phyloP scores from a whole-genome alignment of 2,888 invertebrate genomes.

The Lucinisca nassula region DNA sequence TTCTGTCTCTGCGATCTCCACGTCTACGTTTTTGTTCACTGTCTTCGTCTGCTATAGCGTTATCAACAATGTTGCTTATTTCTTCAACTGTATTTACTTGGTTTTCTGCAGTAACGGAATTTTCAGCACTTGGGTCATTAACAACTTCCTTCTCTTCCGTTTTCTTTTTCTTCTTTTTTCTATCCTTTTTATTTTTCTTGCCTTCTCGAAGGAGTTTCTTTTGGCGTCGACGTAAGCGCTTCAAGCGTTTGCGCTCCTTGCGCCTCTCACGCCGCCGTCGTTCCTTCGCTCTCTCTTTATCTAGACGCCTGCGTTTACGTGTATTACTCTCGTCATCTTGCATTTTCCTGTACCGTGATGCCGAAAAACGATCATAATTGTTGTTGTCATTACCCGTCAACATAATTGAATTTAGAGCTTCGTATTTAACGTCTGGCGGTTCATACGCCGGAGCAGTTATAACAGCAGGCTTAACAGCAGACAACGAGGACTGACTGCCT shows the following conservation, averaged over 20 bases:
- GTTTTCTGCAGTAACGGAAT: constrained; percentile 15
- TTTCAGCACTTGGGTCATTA: constrained; percentile 15
- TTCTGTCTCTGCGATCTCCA: constrained; percentile 22
- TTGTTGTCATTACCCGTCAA: constrained; percentile 21
- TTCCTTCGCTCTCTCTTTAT: constrained; percentile 66
- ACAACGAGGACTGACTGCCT: constrained; percentile 44
- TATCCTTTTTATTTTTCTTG: constrained; percentile 52
- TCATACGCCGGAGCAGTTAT: constrained; percentile 64
- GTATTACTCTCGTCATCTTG: constrained; percentile 67
- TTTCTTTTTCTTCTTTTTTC: constrained; percentile 59
- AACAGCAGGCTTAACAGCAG: constrained; percentile 58
- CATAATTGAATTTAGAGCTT: constrained; percentile 60
- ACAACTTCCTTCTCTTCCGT: constrained; percentile 3
- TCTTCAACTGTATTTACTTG: constrained; percentile 20
- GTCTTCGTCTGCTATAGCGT: constrained; percentile 37
- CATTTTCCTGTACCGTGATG: constrained; percentile 39
- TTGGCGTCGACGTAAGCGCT: constrained; percentile 41
- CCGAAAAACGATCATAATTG: constrained; percentile 50
- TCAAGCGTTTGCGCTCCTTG: constrained; percentile 57
- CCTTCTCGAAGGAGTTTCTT: constrained; percentile 20
- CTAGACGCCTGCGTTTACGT: constrained; percentile 64
- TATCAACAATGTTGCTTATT: constrained; percentile 43
- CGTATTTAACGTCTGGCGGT: constrained; percentile 58
- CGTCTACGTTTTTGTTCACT: constrained; percentile 20
- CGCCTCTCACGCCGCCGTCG: constrained; percentile 59